Evolutionary conservation across 2,113 vertebrate species (phyloP).

Genomic region (Calyptomena viridis): DNA sequence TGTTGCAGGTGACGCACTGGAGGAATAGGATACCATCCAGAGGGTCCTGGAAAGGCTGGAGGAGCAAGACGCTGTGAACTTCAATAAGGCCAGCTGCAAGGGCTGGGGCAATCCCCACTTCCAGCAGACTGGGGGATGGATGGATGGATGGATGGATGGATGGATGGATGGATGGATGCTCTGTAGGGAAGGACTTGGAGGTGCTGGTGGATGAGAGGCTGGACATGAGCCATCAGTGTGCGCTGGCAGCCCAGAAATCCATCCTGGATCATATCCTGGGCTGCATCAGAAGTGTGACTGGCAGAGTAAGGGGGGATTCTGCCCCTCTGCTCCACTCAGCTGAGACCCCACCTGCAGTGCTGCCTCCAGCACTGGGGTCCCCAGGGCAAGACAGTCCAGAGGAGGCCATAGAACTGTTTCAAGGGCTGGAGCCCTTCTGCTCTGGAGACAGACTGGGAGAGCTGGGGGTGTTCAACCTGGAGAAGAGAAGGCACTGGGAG

Average conservation of each 20-base stretch:
- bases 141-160: neutral
- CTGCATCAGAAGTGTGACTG: neutral
- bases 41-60: neutral
- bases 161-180: neutral
- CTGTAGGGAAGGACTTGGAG: neutral
- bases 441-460: neutral
- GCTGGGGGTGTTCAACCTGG: neutral
- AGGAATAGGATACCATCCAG: neutral
- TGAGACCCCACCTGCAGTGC: neutral
- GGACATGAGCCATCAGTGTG: neutral
- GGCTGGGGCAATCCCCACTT: neutral
- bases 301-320: accelerated
- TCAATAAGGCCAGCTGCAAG: neutral
- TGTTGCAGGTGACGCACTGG: neutral
- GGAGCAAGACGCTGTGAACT: neutral
- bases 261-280: neutral
- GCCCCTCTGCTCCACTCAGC: neutral
- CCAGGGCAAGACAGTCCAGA: neutral
- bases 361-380: neutral
- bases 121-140: neutral
- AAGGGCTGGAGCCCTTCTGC: neutral
- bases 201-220: neutral
- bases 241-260: neutral
- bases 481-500: neutral
- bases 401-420: neutral